These are phyloP conservation scores for Cheilinus undulatus DNA, from an alignment of 2,113 vertebrate genomes.

Conservation along the genomic window DNA sequence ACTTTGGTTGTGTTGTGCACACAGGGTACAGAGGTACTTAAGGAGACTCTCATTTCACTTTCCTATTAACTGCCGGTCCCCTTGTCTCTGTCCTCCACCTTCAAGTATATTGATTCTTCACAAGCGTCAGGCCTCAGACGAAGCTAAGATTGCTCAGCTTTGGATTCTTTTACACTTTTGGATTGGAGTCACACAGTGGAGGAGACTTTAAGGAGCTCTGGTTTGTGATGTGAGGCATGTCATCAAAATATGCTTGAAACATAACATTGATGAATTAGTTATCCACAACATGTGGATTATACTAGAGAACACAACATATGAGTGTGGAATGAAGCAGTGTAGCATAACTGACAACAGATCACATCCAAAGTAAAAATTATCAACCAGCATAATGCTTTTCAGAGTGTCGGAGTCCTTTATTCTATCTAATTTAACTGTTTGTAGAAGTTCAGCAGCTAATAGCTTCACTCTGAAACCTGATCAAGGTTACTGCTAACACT, in stretches of 20 bases:
- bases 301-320: neutral
- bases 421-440: neutral
- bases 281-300: neutral
- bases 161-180: conserved; percentile 20
- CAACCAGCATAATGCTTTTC: too few relatives aligned
- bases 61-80: conserved; percentile 55
- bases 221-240: conserved; percentile 9
- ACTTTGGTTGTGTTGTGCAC: conserved; percentile 44
- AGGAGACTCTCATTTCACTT: conserved; percentile 59
- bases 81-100: conserved; percentile 48
- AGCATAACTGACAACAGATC: too few relatives aligned
- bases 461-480: too few relatives aligned
- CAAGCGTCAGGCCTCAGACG: conserved; percentile 4
- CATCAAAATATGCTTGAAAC: neutral
- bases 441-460: neutral
- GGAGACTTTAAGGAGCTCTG: neutral
- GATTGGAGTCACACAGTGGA: conserved; percentile 1
- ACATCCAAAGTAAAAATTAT: too few relatives aligned
- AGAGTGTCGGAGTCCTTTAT: too few relatives aligned
- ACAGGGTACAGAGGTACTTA: conserved; percentile 50
- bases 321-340: too few relatives aligned
- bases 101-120: conserved; percentile 62
- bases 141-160: conserved; percentile 10
- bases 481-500: neutral
- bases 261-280: neutral